phyloP scores from a whole-genome alignment of 2,113 vertebrate genomes.

The Rynchops niger region DNA sequence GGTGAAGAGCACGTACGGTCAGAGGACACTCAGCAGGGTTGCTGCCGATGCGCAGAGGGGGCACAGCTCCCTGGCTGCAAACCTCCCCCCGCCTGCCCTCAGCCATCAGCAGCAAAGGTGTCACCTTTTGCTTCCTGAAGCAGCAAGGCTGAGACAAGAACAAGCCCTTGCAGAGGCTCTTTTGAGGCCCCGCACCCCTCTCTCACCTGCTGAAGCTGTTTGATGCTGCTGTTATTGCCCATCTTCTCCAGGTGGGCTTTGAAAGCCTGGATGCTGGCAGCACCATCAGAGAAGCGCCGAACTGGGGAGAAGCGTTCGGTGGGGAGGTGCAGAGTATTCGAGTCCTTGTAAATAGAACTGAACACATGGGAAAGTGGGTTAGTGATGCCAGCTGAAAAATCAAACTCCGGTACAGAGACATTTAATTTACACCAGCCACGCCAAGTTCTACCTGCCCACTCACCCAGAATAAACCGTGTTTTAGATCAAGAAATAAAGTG shows the following conservation, averaged over 20 bases:
- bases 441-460: background rate
- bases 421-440: background rate
- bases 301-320: conserved; percentile 98
- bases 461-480: background rate
- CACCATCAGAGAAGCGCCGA: conserved; percentile 95
- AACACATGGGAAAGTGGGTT: conserved; percentile 45
- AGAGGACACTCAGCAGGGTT: background rate
- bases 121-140: background rate
- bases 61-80: background rate
- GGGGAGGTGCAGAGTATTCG: conserved; percentile 96
- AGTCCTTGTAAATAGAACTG: conserved; percentile 98
- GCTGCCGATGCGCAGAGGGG: background rate
- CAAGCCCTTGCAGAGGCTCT: background rate
- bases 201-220: conserved; percentile 94
- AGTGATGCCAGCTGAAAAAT: background rate
- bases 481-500: background rate
- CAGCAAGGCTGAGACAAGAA: background rate
- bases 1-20: accelerated
- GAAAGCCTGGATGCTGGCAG: conserved; percentile 96
- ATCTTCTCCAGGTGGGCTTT: conserved; percentile 96
- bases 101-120: accelerated
- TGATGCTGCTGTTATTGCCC: conserved; percentile 90
- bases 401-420: background rate
- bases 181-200: accelerated
- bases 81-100: background rate